Percentiles rank a stretch among this genome's conserved stretches.
phyloP scores from a whole-genome alignment of 2,113 vertebrate species.

The Erythrolamprus reginae region DNA sequence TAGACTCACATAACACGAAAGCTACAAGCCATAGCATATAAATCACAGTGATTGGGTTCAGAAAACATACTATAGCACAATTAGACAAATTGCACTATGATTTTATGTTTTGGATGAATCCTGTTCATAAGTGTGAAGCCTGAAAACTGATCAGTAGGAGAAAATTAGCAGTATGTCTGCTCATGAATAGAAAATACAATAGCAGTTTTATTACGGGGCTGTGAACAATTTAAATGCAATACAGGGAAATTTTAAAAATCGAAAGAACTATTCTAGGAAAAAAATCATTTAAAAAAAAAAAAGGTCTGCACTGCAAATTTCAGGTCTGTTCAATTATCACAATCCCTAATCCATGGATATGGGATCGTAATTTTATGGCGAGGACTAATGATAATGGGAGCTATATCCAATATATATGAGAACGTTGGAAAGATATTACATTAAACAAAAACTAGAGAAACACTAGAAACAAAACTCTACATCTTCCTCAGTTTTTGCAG shows the following conservation, averaged over 20 bases:
- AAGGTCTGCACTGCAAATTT: not conserved
- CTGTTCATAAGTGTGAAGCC: not conserved
- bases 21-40: not conserved
- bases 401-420: not conserved
- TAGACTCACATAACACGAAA: not conserved
- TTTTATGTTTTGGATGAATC: not conserved
- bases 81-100: not conserved
- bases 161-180: not conserved
- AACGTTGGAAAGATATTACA: not conserved
- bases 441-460: not conserved
- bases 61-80: not conserved
- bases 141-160: not conserved
- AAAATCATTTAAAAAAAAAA: not conserved
- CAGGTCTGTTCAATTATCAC: not conserved
- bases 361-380: not conserved
- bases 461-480: not conserved
- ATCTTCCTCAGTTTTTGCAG: not conserved
- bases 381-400: not conserved
- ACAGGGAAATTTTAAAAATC: not conserved
- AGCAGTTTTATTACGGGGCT: not conserved
- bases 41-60: not conserved
- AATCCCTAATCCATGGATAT: not conserved
- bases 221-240: not conserved
- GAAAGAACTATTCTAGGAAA: not conserved
- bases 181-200: not conserved